Evolutionary conservation across 2,888 invertebrate genomes (phyloP).

Genomic region (Ennomos erosarius): DNA sequence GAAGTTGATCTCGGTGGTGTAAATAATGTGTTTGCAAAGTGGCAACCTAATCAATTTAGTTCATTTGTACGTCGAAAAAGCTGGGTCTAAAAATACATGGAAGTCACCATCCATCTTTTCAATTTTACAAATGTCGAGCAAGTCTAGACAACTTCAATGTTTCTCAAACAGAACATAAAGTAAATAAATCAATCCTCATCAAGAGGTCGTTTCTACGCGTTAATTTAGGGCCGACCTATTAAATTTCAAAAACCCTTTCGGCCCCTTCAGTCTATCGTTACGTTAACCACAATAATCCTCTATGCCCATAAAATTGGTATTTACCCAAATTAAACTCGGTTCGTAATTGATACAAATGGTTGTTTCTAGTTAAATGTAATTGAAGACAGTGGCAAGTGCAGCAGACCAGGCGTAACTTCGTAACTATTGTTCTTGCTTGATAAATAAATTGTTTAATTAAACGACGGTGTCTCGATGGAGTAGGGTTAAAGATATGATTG

Average conservation of each 20-base stretch:
- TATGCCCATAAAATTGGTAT: constrained; percentile 80
- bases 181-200: constrained; percentile 68
- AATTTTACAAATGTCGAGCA: neutral
- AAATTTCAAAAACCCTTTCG: constrained; percentile 73
- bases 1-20: too few relatives aligned
- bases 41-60: too few relatives aligned
- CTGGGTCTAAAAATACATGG: too few relatives aligned
- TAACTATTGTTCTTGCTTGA: constrained; percentile 45
- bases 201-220: constrained; percentile 56
- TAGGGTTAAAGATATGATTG: constrained; percentile 16
- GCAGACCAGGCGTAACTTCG: constrained; percentile 46
- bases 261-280: constrained; percentile 50
- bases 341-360: constrained; percentile 83
- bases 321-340: constrained; percentile 78
- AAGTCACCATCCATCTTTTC: neutral
- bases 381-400: constrained; percentile 67
- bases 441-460: constrained; percentile 46
- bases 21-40: too few relatives aligned
- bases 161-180: constrained; percentile 34
- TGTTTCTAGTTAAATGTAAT: constrained; percentile 80
- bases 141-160: constrained; percentile 28
- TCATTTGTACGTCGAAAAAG: too few relatives aligned
- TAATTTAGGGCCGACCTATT: constrained; percentile 61
- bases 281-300: constrained; percentile 68
- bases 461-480: constrained; percentile 12